Percentiles rank a stretch among this genome's conserved stretches.
phyloP scores from a whole-genome alignment of 2,888 invertebrate species.

The Pterostichus niger region DNA sequence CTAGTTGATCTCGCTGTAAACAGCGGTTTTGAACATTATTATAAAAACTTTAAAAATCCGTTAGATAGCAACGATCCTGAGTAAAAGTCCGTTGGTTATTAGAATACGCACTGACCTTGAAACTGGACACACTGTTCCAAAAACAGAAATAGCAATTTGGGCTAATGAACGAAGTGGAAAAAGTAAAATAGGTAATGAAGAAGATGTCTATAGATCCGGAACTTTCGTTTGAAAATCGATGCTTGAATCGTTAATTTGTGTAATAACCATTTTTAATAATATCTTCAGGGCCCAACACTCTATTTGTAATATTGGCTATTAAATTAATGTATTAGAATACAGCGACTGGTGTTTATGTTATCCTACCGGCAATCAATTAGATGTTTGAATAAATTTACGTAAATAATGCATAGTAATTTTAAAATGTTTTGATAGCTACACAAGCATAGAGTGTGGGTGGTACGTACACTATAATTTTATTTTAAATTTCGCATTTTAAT shows the following conservation, averaged over 20 bases:
- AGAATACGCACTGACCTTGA: slow-evolving; percentile 56
- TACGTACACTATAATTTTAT: neutral
- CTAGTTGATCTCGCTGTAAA: neutral
- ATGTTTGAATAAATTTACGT: slow-evolving; percentile 11
- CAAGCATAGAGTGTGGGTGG: neutral
- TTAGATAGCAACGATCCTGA: slow-evolving; percentile 1
- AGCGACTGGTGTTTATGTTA: neutral
- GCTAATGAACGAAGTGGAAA: slow-evolving; percentile 59
- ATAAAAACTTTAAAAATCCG: slow-evolving; percentile 24
- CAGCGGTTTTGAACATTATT: neutral
- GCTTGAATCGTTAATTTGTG: neutral
- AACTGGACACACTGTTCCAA: slow-evolving; percentile 54
- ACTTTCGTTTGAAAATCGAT: slow-evolving; percentile 3
- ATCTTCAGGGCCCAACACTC: neutral
- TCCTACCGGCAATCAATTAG: neutral
- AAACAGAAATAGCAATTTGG: slow-evolving; percentile 58
- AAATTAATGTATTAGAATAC: neutral
- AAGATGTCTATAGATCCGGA: neutral
- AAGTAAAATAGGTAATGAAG: slow-evolving; percentile 7
- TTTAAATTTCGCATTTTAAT: too few relatives aligned
- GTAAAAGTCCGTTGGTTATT: slow-evolving; percentile 32
- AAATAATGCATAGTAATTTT: neutral
- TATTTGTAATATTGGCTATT: neutral
- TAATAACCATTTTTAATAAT: neutral
- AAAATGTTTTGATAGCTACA: neutral